phyloP scores from a whole-genome alignment of 2,888 invertebrate genomes.

The Drosophila macrothrix region DNA sequence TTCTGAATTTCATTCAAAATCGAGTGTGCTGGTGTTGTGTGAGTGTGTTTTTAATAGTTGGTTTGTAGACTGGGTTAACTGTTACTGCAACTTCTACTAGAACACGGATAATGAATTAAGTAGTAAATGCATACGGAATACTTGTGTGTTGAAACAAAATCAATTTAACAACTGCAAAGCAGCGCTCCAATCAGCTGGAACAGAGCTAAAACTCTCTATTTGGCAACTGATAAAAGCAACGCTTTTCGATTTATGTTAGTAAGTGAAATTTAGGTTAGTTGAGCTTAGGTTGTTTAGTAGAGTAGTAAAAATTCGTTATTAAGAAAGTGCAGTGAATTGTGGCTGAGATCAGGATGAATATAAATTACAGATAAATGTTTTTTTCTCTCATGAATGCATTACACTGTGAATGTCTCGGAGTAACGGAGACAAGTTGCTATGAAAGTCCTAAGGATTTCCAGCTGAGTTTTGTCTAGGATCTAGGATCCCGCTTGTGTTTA shows the following conservation, averaged over 20 bases:
- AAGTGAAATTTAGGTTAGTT: constrained; percentile 29
- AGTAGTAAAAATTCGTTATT: constrained; percentile 36
- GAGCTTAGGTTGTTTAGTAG: constrained; percentile 35
- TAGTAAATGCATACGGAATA: constrained; percentile 59
- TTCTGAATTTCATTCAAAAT: constrained; percentile 48
- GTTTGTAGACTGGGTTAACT: constrained; percentile 37
- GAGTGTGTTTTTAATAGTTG: constrained; percentile 15
- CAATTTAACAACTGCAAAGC: constrained; percentile 49
- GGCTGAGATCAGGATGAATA: constrained; percentile 21
- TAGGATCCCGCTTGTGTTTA: constrained; percentile 27
- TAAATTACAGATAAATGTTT: constrained; percentile 1
- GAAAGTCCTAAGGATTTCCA: not conserved
- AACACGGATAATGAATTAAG: constrained; percentile 57
- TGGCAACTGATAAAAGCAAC: constrained; percentile 42
- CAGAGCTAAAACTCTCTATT: constrained; percentile 19
- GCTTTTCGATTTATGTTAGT: constrained; percentile 18
- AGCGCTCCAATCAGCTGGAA: constrained; percentile 46
- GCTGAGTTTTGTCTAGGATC: not conserved
- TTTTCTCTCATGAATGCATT: not conserved
- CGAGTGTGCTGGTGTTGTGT: constrained; percentile 26
- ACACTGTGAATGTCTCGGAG: not conserved
- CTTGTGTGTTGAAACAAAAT: constrained; percentile 49
- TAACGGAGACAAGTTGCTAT: not conserved
- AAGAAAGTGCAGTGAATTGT: constrained; percentile 56
- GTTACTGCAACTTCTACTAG: constrained; percentile 74